phyloP scores from a whole-genome alignment of 2,113 vertebrate species.

The Equus przewalskii region DNA sequence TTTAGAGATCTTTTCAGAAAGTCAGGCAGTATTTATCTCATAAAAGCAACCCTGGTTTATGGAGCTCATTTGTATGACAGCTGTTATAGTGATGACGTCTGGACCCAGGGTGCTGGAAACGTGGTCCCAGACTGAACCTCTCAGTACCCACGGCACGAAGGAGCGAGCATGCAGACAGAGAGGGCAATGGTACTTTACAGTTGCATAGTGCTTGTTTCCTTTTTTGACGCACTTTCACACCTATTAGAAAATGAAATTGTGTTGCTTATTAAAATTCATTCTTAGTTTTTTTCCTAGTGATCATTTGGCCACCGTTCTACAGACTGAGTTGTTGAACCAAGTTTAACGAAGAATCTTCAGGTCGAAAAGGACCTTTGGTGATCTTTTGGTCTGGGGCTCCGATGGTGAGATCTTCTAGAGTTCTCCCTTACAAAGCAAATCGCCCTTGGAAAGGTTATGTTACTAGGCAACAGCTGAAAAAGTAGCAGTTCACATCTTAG shows the following conservation, averaged over 20 bases:
- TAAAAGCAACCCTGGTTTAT: neutral
- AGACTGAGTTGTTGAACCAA: neutral
- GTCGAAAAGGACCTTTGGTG: neutral
- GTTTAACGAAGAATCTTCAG: constrained; percentile 29
- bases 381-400: neutral
- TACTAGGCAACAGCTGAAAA: neutral
- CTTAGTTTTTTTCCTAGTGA: neutral
- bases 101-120: neutral
- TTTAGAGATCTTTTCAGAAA: constrained; percentile 59
- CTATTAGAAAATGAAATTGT: neutral
- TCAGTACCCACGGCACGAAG: neutral
- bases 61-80: neutral
- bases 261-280: neutral
- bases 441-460: neutral
- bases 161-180: neutral
- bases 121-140: neutral
- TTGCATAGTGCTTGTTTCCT: neutral
- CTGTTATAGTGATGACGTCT: neutral
- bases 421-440: neutral
- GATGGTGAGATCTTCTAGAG: neutral
- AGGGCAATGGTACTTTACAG: neutral
- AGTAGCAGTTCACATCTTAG: neutral
- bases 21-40: constrained; percentile 19
- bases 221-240: neutral
- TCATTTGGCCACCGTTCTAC: neutral